Conservation (phyloP, 2,888 invertebrate species). For the Bursaphelenchus okinawaensis region DNA sequence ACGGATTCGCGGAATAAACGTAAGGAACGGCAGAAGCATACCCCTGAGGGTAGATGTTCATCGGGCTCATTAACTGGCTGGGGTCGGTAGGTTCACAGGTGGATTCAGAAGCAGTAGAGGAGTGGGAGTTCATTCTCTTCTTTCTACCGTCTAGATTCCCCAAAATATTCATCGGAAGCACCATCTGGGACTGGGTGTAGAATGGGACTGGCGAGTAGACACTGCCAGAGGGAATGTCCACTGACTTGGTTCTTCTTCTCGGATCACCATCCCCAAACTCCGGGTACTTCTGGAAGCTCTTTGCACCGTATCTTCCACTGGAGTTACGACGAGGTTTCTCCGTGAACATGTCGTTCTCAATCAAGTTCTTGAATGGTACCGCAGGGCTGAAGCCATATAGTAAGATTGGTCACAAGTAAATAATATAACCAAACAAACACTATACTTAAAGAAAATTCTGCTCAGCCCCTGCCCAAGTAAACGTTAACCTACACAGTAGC, state of each 20-base stretch:
- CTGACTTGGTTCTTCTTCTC: neutral
- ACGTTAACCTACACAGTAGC: slow-evolving; percentile 5
- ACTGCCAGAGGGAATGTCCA: neutral
- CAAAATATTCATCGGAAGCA: neutral
- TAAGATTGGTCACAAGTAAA: slow-evolving; percentile 8
- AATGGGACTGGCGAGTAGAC: neutral
- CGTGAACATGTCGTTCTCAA: slow-evolving; percentile 18
- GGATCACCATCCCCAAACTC: neutral
- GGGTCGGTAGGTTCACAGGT: neutral
- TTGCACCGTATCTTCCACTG: neutral
- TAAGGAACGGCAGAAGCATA: neutral
- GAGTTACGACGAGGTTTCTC: slow-evolving; percentile 10
- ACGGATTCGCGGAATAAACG: neutral
- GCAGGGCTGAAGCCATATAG: slow-evolving; percentile 14
- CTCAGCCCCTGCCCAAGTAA: too few relatives aligned
- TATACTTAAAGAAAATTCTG: too few relatives aligned
- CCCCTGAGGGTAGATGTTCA: neutral
- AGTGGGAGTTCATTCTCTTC: neutral
- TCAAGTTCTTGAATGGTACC: slow-evolving; percentile 15
- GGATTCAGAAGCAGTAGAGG: neutral
- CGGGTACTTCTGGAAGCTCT: neutral
- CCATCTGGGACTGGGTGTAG: neutral
- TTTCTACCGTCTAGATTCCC: neutral
- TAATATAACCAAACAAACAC: neutral
- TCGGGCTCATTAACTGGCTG: neutral